Evolutionary conservation across 2,113 vertebrate species (phyloP), one percentile per base, ranked within the genome.

Genomic region (Apaloderma vittatum): DNA sequence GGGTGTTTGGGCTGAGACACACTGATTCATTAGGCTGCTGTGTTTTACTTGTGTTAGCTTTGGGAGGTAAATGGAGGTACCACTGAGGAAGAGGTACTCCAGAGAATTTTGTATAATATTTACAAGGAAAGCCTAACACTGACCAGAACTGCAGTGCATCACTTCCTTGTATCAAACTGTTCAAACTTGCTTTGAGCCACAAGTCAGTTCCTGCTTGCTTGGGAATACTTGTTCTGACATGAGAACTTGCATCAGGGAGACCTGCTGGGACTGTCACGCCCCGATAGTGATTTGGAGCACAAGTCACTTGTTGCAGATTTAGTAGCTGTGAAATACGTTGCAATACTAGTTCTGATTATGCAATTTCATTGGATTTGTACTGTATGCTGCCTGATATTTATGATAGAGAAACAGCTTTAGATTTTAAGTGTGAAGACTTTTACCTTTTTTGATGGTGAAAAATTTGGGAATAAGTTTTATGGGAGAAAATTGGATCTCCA

Each of bases 221-320:
- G 82, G 75, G 55, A 86, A 17, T 68, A 32, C 88, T 63, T 88
- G 96, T 86, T 93, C 32, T 65, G 76, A 71, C 72, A 36, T 2
- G 59, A 93, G 52, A 75, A 8, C 57, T 91, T 83, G 76, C 32
- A 67, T 43, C 59, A 86, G 79, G 61, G 71, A 61, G 88, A 45
- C 18, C 32, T 71, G 55, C 68, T 62, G 82, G 83, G 52, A 22
- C 34, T 74, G 89, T 94, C 79, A 73, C 94, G 80, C 92, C 86
- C 85, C 57, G 19, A 1, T 1, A 81, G 61, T 3, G 71, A 86
- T 88, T 9, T 77, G 68, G 55, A 67, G 86, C 74, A 65, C 30
- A 54, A 46, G 70, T 29, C 62, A 27, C 62, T 81, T 8, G 85
- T 24, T 84, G 68, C 80, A 93, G 43, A 20, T 34, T 8, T 7